Percentiles rank a stretch among this genome's conserved stretches.
These are phyloP conservation scores for Scaptodrosophila lebanonensis DNA, from an alignment of 1,140 invertebrate species.

Conservation along the genomic window DNA sequence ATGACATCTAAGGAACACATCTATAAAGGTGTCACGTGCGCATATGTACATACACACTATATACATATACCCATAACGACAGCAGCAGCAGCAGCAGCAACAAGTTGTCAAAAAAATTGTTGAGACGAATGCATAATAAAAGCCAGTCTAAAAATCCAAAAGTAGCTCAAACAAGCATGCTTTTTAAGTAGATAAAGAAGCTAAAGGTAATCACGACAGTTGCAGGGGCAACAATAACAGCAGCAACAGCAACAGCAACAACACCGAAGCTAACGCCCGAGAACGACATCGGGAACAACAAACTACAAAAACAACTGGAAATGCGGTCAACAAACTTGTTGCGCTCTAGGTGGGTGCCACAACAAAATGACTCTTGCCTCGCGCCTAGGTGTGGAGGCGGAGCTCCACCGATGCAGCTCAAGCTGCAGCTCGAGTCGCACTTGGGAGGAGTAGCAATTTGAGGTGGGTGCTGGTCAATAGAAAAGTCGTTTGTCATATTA, in stretches of 20 bases:
- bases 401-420: no score
- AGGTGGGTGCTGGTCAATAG: no score
- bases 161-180: constrained; percentile 18
- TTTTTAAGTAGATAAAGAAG: constrained; percentile 51
- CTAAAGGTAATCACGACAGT: constrained; percentile 55
- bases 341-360: constrained; percentile 13
- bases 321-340: constrained; percentile 70
- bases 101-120: constrained; percentile 57
- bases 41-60: no score
- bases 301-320: constrained; percentile 22
- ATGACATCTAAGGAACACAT: constrained; percentile 44
- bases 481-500: no score
- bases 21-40: constrained; percentile 65
- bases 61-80: constrained; percentile 19
- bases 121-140: constrained; percentile 60
- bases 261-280: no score
- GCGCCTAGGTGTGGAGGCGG: no score
- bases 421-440: no score
- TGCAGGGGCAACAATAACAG: constrained; percentile 15
- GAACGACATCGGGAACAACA: no score
- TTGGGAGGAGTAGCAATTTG: no score
- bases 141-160: constrained; percentile 10
- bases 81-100: constrained; percentile 5
- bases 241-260: neutral
- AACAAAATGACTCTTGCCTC: no score